Conservation (phyloP, 2,113 vertebrate genomes). For the Meleagris gallopavo region DNA sequence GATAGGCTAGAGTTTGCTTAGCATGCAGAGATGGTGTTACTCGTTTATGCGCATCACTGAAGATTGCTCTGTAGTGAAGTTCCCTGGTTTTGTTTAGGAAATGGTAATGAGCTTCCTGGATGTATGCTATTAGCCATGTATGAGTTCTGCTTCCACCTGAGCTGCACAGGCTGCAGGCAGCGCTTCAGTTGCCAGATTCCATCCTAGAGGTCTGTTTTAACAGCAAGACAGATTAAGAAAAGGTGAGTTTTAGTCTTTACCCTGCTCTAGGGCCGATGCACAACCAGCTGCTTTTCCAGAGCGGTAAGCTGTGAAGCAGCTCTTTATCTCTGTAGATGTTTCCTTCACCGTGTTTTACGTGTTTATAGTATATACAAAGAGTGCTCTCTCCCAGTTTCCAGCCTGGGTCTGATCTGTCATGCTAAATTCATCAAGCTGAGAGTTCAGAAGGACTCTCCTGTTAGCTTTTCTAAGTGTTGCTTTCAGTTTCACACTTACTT, state of each 20-base stretch:
- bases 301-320: not conserved
- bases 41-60: not conserved
- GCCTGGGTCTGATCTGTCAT: rapidly evolving
- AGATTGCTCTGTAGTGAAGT: not conserved
- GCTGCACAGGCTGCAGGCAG: not conserved
- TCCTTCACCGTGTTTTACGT: not conserved
- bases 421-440: not conserved
- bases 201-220: rapidly evolving
- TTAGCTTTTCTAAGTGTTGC: not conserved
- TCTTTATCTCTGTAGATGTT: not conserved
- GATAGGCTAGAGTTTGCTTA: not conserved
- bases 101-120: not conserved
- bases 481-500: not conserved
- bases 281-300: not conserved
- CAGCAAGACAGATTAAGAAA: not conserved
- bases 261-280: not conserved
- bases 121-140: not conserved
- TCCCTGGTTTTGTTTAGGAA: not conserved
- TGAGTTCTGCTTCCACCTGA: not conserved
- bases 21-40: not conserved
- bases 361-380: not conserved
- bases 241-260: not conserved
- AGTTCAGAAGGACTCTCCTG: not conserved
- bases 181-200: not conserved
- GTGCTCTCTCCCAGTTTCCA: not conserved